Percentiles rank a stretch among this genome's conserved stretches.
Evolutionary conservation across 2,888 invertebrate genomes (phyloP).

Genomic region (Acanthosoma haemorrhoidale): DNA sequence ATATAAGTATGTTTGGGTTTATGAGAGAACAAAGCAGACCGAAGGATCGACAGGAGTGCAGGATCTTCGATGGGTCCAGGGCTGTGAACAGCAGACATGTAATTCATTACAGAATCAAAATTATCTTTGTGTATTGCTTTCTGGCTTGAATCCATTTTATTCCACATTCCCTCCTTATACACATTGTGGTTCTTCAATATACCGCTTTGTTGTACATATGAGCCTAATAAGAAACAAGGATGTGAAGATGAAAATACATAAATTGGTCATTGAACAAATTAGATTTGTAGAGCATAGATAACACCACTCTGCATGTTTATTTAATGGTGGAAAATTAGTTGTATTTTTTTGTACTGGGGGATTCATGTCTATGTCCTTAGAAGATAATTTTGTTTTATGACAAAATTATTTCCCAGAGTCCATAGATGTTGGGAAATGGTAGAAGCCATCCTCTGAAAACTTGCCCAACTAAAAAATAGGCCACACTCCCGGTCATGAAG

Average conservation of each 20-base stretch:
- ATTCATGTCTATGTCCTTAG: no score
- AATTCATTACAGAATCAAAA: slow-evolving; percentile 48
- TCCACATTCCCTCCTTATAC: slow-evolving; percentile 60
- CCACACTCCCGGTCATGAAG: no score
- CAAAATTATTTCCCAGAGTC: no score
- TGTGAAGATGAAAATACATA: no score
- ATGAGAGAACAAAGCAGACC: slow-evolving; percentile 17
- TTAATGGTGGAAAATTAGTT: no score
- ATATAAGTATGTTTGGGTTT: background rate
- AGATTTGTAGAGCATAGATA: no score
- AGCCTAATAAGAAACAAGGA: slow-evolving; percentile 55
- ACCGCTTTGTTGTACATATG: slow-evolving; percentile 63
- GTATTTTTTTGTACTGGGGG: no score
- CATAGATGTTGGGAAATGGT: no score
- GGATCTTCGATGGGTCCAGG: slow-evolving; percentile 17
- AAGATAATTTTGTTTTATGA: no score
- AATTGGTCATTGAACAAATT: background rate
- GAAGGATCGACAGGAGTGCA: background rate
- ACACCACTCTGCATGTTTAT: no score
- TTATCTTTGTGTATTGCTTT: slow-evolving; percentile 59
- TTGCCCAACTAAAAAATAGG: no score
- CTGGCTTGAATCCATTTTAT: slow-evolving; percentile 58
- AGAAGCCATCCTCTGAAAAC: no score
- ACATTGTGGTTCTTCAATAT: slow-evolving; percentile 59
- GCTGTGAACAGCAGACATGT: background rate